Conservation (phyloP, 1,140 invertebrate genomes). For the Nasonia longicornis region DNA sequence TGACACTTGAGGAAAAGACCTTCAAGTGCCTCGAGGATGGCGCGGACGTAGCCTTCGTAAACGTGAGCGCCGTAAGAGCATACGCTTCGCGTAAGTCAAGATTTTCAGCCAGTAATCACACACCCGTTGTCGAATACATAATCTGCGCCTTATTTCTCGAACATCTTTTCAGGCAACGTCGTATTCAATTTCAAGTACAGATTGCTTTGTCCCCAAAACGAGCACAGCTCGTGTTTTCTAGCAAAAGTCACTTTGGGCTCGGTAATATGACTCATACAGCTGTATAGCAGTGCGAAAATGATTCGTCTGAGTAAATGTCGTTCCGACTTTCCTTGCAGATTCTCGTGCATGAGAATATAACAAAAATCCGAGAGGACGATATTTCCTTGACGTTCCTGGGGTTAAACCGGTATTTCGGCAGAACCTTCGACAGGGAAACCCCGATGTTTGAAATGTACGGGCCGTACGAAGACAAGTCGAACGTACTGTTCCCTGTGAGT, state of each 20-base stretch:
- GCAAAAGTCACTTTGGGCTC: conserved; percentile 15
- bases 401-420: conserved; percentile 4
- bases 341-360: not conserved
- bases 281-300: not conserved
- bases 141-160: not conserved
- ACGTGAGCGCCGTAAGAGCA: not conserved
- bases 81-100: not conserved
- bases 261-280: not conserved
- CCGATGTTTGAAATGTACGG: conserved; percentile 25
- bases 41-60: conserved; percentile 20
- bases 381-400: not conserved
- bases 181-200: conserved; percentile 5
- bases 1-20: not conserved
- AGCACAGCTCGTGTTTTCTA: conserved; percentile 2
- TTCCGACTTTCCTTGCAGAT: conserved; percentile 1
- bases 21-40: conserved; percentile 21
- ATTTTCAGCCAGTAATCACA: not conserved
- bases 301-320: not conserved
- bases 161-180: not conserved
- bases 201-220: not conserved
- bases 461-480: not conserved
- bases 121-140: not conserved
- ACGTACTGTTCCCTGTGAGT: conserved; percentile 14
- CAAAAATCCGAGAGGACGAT: conserved; percentile 14
- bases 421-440: not conserved